These are phyloP conservation scores for Sarcophaga bullata DNA, from an alignment of 1,140 invertebrate species.

Conservation along the genomic window DNA sequence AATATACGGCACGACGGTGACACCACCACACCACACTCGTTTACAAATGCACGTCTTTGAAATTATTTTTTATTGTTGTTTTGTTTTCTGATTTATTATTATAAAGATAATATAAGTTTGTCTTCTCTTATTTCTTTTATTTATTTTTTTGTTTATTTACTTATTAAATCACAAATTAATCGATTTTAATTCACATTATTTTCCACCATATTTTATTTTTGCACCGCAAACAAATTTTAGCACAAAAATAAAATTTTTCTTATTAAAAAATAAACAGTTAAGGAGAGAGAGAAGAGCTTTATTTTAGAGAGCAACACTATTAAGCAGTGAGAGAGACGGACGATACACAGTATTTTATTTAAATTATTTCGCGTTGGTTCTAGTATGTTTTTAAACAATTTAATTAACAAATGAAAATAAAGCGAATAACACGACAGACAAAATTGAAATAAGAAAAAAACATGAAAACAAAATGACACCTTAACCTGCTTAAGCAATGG, in stretches of 20 bases:
- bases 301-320: constrained; percentile 10
- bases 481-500: neutral
- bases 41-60: neutral
- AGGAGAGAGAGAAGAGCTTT: neutral
- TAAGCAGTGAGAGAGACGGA: neutral
- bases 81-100: neutral
- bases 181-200: too few species aligned
- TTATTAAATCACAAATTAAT: too few species aligned
- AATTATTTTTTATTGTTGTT: neutral
- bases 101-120: neutral
- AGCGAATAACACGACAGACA: constrained; percentile 24
- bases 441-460: constrained; percentile 28
- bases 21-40: neutral
- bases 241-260: too few species aligned
- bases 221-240: too few species aligned
- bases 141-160: too few species aligned
- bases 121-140: too few species aligned
- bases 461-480: constrained; percentile 18
- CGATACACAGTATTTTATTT: neutral
- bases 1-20: constrained; percentile 30
- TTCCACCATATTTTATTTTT: too few species aligned
- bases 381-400: neutral
- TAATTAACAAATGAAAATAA: neutral
- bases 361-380: constrained; percentile 16
- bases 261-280: neutral